Percentiles rank a stretch among this genome's conserved stretches.
Evolutionary conservation across 2,888 invertebrate species (phyloP).

Genomic region (Lasioglossum lativentre): DNA sequence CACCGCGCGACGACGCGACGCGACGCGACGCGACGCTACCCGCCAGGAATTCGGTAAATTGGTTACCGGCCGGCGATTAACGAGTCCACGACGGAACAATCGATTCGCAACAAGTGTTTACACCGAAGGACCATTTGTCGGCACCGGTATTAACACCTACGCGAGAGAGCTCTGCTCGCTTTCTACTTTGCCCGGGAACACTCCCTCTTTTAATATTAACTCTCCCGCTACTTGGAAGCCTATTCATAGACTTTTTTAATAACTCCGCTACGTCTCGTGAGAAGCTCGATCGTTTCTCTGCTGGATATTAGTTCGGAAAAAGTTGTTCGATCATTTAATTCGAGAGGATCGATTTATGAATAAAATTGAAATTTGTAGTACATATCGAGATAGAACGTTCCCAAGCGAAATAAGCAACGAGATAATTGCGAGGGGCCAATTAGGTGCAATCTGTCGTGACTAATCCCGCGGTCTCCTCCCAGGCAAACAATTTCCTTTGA

Average conservation of each 20-base stretch:
- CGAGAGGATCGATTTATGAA: not conserved
- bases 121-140: constrained; percentile 25
- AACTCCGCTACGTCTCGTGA: not conserved
- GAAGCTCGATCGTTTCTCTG: not conserved
- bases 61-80: constrained; percentile 29
- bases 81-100: constrained; percentile 20
- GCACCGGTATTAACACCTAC: constrained; percentile 5
- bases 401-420: not conserved
- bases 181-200: not conserved
- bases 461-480: not conserved
- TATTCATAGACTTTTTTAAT: constrained; percentile 7
- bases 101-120: constrained; percentile 57
- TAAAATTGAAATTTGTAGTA: not conserved
- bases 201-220: not conserved
- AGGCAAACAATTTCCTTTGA: not conserved
- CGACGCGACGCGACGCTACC: not conserved
- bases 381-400: too few species aligned
- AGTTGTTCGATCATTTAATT: not conserved
- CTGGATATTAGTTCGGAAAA: not conserved
- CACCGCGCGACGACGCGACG: not conserved
- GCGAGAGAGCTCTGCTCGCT: not conserved
- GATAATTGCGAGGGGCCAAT: not conserved
- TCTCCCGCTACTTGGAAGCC: not conserved
- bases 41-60: constrained; percentile 16
- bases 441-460: not conserved